Evolutionary conservation across 2,888 invertebrate species (phyloP).

Genomic region (Drosophila demipolita): DNA sequence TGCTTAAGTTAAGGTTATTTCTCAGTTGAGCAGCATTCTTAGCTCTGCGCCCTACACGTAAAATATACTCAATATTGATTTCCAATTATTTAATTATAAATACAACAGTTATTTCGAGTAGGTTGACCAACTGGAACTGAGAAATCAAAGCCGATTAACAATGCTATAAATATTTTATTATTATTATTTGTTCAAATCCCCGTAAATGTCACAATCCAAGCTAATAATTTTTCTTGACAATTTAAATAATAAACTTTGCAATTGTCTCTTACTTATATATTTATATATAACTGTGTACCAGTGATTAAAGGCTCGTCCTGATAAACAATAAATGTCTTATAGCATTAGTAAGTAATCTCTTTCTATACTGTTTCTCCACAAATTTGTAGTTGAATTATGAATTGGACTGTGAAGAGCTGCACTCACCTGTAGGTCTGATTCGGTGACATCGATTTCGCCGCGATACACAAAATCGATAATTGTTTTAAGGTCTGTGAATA

Average conservation of each 20-base stretch:
- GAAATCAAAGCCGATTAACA: not conserved
- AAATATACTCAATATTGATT: constrained; percentile 12
- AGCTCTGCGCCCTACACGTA: too few species aligned
- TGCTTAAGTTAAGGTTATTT: not conserved
- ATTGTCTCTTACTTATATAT: too few species aligned
- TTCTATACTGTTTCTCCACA: not conserved
- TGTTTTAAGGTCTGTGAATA: constrained; percentile 91
- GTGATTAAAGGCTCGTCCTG: not conserved
- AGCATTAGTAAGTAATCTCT: not conserved
- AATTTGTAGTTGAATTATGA: not conserved
- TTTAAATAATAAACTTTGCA: too few species aligned
- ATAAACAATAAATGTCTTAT: not conserved
- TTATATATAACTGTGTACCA: not conserved
- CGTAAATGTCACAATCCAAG: too few species aligned
- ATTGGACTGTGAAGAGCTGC: not conserved
- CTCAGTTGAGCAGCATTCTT: not conserved
- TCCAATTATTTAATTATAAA: constrained; percentile 7
- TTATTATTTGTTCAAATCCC: not conserved
- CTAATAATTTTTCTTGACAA: too few species aligned
- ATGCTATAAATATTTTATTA: not conserved
- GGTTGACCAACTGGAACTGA: not conserved
- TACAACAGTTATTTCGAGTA: not conserved
- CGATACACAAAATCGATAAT: constrained; percentile 93
- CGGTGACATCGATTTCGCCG: constrained; percentile 92
- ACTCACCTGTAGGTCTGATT: constrained; percentile 90